A percentile compares a stretch with the other conserved stretches of the same genome.
Conservation (phyloP, 1,140 invertebrate species). For the Nephila pilipes region DNA sequence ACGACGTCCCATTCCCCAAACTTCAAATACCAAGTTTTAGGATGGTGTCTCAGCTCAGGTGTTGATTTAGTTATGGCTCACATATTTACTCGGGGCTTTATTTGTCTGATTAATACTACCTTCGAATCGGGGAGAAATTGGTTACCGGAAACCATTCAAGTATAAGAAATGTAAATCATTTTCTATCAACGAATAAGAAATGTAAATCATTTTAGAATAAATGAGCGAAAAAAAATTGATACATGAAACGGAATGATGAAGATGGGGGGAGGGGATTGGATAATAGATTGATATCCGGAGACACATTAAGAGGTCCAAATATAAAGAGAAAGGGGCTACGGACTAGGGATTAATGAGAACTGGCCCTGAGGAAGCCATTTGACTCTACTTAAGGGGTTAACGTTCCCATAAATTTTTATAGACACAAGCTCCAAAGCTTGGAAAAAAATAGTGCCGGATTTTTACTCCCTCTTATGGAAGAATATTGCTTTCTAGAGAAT, state of each 20-base stretch:
- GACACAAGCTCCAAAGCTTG: background rate
- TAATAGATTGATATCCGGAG: slow-evolving; percentile 1
- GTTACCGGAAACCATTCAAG: too few species aligned
- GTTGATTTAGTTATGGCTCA: too few species aligned
- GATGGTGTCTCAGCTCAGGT: too few species aligned
- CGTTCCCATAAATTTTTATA: slow-evolving; percentile 31
- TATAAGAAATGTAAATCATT: too few species aligned
- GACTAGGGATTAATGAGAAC: slow-evolving; percentile 24
- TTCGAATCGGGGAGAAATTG: too few species aligned
- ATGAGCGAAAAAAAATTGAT: background rate
- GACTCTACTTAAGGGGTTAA: slow-evolving; percentile 29
- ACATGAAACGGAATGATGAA: background rate
- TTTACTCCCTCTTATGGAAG: too few species aligned
- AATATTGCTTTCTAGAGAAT: too few species aligned
- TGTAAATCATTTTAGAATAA: background rate
- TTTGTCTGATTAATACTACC: too few species aligned
- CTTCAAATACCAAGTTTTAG: too few species aligned
- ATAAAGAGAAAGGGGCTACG: background rate
- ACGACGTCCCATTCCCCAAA: too few species aligned
- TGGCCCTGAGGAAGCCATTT: slow-evolving; percentile 35
- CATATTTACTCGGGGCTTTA: too few species aligned
- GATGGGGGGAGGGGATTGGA: background rate
- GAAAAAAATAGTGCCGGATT: background rate
- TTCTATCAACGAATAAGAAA: too few species aligned
- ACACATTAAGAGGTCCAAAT: background rate